Conservation (phyloP, 2,113 vertebrate genomes). For the Perca schrenkii region DNA sequence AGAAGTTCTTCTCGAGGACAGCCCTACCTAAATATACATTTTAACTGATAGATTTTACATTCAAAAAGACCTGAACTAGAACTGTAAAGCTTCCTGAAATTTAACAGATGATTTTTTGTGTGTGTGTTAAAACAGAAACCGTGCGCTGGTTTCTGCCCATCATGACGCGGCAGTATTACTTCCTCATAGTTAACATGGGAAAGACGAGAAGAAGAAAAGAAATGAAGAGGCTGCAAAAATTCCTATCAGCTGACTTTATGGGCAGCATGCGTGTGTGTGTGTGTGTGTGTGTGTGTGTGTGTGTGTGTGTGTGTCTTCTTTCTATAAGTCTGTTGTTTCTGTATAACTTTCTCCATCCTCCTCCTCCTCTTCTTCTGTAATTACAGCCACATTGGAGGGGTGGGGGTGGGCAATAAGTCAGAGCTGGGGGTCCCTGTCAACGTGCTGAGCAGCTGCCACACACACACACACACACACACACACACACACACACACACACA, state of each 20-base stretch:
- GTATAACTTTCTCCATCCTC: conserved; percentile 20
- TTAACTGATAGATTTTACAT: too few species aligned
- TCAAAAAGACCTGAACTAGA: too few species aligned
- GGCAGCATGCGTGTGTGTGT: not conserved
- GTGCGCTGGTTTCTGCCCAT: not conserved
- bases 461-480: conserved; percentile 27
- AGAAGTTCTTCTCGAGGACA: too few species aligned
- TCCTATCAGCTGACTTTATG: conserved; percentile 55
- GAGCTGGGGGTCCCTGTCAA: conserved; percentile 32
- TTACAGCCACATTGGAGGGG: conserved; percentile 47
- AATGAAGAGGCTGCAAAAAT: conserved; percentile 45
- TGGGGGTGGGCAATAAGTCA: conserved; percentile 18
- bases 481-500: conserved; percentile 31
- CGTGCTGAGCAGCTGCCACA: conserved; percentile 66
- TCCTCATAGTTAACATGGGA: conserved; percentile 43
- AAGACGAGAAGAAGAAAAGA: not conserved
- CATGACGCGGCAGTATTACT: conserved; percentile 47
- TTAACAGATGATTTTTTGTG: too few species aligned
- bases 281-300: conserved; percentile 20
- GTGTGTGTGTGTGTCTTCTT: conserved; percentile 3
- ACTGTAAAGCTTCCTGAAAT: not conserved
- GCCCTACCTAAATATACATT: too few species aligned
- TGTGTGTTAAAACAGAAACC: not conserved
- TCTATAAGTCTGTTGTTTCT: not conserved
- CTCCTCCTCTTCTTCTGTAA: conserved; percentile 52